Evolutionary conservation across 2,888 invertebrate genomes (phyloP), one percentile per base, ranked within the genome.

Genomic region (Cecidostiba fungosa): DNA sequence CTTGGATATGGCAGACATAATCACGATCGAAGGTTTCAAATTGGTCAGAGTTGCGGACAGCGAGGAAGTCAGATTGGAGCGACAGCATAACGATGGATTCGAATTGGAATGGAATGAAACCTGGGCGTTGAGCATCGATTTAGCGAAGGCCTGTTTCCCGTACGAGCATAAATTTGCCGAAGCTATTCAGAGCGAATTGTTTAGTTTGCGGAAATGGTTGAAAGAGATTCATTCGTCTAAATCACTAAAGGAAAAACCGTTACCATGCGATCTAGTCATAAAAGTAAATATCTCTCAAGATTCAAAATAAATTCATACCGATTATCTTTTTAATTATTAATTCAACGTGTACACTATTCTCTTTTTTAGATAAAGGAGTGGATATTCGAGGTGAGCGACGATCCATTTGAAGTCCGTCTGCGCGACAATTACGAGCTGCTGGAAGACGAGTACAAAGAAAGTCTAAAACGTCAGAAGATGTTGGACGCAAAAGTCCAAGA

Each of bases 401-500:
- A 99, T 95, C 99, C 99, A 0, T 99, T 99, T 92, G 99, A 99
- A 94, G 98, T 99, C 3, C 98, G 98, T 91, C 94, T 99, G 10
- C 95, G 99, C 0, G 98, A 99, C 90, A 99, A 99, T 93, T 99
- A 98, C 92, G 99, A 99, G 92, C 94, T 99, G 0, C 93, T 99
- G 74, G 98, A 98, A 91, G 99, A 99, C 91, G 99, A 99, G 93
- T 98, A 98, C 91, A 96, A 97, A 89, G 99, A 99, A 92, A 97
- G 98, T 91, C 95, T 98, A 90, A 98, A 98, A 92, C 95, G 99
- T 29, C 95, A 97, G 87, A 96, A 97, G 84, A 96, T 98, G 95
- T 94, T 99, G 39, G 98, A 98, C 90, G 96, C 97, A 29, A 98
- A 98, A 94, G 97, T 97, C 26, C 95, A 95, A 23, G 97, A 97